Evolutionary conservation across 2,113 vertebrate species (phyloP).

Genomic region (Vulpes vulpes): DNA sequence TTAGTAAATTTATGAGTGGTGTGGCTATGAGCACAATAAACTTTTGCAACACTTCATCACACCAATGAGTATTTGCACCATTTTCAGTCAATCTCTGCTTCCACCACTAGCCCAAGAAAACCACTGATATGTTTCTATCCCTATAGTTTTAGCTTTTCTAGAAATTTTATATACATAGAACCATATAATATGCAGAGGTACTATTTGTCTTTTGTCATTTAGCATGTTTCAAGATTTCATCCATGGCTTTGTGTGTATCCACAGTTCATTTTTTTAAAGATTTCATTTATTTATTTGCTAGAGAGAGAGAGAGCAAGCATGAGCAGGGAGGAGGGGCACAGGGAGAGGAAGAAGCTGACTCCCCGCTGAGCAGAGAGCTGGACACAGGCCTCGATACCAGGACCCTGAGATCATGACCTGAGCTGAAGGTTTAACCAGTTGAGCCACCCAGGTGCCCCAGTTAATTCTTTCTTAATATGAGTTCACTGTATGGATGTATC

Average conservation of each 20-base stretch:
- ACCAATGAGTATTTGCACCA: background rate
- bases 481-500: background rate
- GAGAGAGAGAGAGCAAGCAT: too few species aligned
- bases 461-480: background rate
- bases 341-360: too few species aligned
- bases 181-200: background rate
- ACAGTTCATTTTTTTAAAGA: background rate
- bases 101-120: background rate
- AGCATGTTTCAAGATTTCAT: background rate
- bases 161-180: background rate
- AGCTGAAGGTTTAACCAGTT: too few species aligned
- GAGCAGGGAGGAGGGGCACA: too few species aligned
- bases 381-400: too few species aligned
- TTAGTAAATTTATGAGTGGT: conserved; percentile 8
- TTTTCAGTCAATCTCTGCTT: background rate
- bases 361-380: too few species aligned
- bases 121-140: background rate
- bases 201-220: background rate
- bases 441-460: background rate
- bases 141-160: background rate
- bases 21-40: background rate
- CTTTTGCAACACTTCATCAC: background rate
- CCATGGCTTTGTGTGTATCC: background rate
- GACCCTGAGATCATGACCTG: too few species aligned
- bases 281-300: too few species aligned